These are phyloP conservation scores for Regulus satrapa DNA, from an alignment of 2,113 vertebrate species.

Conservation along the genomic window DNA sequence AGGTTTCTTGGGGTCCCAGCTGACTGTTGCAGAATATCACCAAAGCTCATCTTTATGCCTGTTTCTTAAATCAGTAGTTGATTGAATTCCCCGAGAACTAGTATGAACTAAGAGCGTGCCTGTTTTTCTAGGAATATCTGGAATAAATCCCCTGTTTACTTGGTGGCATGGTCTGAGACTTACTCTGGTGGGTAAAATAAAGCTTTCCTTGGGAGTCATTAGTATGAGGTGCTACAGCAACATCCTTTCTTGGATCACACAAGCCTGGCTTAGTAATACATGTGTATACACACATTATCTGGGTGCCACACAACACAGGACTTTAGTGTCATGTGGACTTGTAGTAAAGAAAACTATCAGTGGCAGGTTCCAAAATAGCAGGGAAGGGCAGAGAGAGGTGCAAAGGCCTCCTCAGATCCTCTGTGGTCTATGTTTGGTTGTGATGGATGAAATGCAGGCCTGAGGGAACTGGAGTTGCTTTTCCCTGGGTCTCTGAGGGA, in stretches of 20 bases:
- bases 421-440: neutral
- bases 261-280: neutral
- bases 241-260: neutral
- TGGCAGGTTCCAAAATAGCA: neutral
- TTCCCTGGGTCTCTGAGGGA: neutral
- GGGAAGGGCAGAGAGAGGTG: neutral
- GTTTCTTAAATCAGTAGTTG: neutral
- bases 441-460: neutral
- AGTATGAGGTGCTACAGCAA: neutral
- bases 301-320: neutral
- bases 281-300: too few relatives aligned
- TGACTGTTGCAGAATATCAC: neutral
- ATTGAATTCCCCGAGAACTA: neutral
- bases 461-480: neutral
- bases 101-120: neutral
- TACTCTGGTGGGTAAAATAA: neutral
- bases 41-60: neutral
- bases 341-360: neutral
- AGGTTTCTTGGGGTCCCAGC: neutral
- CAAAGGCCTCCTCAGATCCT: rapidly evolving
- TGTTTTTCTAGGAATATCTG: neutral
- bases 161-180: neutral
- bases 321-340: neutral
- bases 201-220: neutral
- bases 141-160: neutral